A percentile compares a stretch with the other conserved stretches of the same genome.
phyloP scores from a whole-genome alignment of 30 jellyfish, hydroid and myxozoan genomes.

The Pelagia noctiluca region DNA sequence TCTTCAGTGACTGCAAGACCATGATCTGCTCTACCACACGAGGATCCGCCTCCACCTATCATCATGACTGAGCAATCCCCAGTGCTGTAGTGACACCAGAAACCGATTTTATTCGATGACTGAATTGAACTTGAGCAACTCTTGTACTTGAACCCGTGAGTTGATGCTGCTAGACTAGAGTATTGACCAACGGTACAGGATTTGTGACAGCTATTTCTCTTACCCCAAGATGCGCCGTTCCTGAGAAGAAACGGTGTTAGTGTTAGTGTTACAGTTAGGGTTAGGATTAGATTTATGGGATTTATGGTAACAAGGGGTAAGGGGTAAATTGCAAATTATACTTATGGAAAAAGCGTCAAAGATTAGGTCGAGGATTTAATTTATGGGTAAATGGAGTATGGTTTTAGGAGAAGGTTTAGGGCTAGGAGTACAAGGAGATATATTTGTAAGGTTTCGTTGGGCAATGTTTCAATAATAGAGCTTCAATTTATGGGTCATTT shows the following conservation, averaged over 20 bases:
- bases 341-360: background rate
- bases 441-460: no score
- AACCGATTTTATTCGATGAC: constrained; percentile 21
- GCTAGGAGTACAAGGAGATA: no score
- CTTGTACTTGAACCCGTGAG: constrained; percentile 24
- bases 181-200: constrained; percentile 13
- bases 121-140: constrained; percentile 40
- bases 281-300: no score
- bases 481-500: no score
- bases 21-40: constrained; percentile 66
- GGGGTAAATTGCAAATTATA: no score
- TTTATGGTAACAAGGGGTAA: no score
- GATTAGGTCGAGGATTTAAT: background rate
- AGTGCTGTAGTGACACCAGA: constrained; percentile 67
- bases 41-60: constrained; percentile 73
- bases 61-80: constrained; percentile 61
- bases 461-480: no score
- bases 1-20: constrained; percentile 59
- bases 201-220: constrained; percentile 21
- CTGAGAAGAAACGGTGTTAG: background rate
- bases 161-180: background rate
- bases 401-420: no score
- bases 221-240: constrained; percentile 43
- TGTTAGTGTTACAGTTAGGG: no score
- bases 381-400: no score